Conservation (phyloP, 2,888 invertebrate species). For the Trichopria drosophilae region DNA sequence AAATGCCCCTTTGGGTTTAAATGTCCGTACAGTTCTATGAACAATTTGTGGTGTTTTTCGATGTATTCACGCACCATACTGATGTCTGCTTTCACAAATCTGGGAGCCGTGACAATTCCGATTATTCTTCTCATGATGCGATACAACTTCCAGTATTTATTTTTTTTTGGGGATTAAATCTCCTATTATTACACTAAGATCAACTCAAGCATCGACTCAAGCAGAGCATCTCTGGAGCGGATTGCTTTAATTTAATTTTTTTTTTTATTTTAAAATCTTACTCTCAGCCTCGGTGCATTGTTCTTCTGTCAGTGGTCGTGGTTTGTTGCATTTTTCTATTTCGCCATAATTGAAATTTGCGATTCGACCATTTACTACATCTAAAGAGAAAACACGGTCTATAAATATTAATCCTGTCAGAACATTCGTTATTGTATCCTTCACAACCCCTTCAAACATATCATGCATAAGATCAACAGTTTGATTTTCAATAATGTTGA, state of each 20-base stretch:
- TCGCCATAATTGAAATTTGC: slow-evolving; percentile 10
- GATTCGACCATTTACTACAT: slow-evolving; percentile 10
- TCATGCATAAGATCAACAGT: slow-evolving; percentile 34
- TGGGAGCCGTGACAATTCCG: slow-evolving; percentile 22
- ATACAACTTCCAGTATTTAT: slow-evolving; percentile 16
- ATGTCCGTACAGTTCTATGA: background rate
- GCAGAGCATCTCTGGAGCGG: background rate
- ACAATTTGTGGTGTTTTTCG: background rate
- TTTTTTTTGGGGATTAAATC: background rate
- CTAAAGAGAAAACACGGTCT: slow-evolving; percentile 14
- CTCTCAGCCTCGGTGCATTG: too few relatives aligned
- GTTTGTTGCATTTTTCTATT: slow-evolving; percentile 15
- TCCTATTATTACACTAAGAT: slow-evolving; percentile 17
- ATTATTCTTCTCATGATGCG: slow-evolving; percentile 12
- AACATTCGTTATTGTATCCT: slow-evolving; percentile 23
- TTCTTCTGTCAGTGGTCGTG: background rate
- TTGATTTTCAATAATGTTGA: slow-evolving; percentile 21
- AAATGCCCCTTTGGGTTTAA: slow-evolving; percentile 28
- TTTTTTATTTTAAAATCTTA: background rate
- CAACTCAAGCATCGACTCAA: slow-evolving; percentile 19
- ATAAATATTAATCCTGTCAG: slow-evolving; percentile 10
- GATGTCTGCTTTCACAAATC: background rate
- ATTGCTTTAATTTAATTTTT: background rate
- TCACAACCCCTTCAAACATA: slow-evolving; percentile 24
- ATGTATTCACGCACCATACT: background rate